These are phyloP conservation scores for Teinopalpus imperialis DNA, from an alignment of 2,888 invertebrate species.

Conservation along the genomic window DNA sequence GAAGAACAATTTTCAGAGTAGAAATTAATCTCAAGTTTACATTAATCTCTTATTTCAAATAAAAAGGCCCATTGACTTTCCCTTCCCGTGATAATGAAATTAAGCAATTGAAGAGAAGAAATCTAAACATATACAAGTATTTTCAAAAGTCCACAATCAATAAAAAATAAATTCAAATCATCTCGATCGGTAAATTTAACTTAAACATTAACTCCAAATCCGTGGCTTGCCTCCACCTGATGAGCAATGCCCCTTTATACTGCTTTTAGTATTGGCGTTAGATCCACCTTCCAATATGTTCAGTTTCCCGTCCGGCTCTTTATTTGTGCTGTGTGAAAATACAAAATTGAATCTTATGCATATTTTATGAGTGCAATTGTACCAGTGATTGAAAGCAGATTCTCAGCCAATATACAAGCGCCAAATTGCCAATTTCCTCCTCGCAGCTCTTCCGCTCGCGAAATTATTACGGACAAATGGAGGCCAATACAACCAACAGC, in stretches of 20 bases:
- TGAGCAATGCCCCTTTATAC: conserved; percentile 44
- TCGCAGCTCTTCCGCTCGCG: no score
- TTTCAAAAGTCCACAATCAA: no score
- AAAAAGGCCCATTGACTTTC: no score
- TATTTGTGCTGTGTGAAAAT: conserved; percentile 42
- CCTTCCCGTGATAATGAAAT: no score
- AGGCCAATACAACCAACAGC: no score
- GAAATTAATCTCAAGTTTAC: conserved; percentile 19
- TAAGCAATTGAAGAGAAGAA: no score
- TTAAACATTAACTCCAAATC: conserved; percentile 53
- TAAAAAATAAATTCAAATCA: neutral
- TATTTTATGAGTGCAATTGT: neutral
- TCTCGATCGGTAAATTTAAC: conserved; percentile 6
- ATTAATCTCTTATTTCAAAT: no score
- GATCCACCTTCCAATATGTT: conserved; percentile 45
- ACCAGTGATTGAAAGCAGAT: neutral
- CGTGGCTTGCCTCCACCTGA: conserved; percentile 55
- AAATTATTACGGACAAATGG: no score
- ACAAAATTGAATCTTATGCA: neutral
- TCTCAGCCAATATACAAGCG: conserved; percentile 9
- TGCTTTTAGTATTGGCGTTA: conserved; percentile 3
- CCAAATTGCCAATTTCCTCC: no score
- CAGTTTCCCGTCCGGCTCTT: conserved; percentile 45
- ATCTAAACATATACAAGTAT: no score
- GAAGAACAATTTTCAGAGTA: neutral